Percentiles rank a stretch among this genome's conserved stretches.
Conservation (phyloP, 2,797 vertebrate genomes). For the Apodemus agrarius region DNA sequence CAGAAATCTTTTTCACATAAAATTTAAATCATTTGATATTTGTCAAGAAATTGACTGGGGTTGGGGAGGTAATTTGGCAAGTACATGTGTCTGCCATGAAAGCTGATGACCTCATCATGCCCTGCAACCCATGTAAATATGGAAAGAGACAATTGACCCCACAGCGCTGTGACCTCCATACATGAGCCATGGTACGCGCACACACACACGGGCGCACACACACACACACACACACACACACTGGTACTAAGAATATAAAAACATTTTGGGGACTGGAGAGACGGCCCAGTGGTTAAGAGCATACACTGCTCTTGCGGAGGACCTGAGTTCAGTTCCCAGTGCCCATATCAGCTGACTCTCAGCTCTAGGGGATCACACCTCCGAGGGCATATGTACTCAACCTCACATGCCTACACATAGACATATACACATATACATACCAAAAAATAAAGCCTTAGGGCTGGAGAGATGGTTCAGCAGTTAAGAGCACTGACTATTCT, state of each 20-base stretch:
- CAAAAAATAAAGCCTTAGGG: not conserved
- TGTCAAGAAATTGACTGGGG: slow-evolving; percentile 1
- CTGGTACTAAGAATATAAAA: not conserved
- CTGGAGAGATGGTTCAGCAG: too few relatives aligned
- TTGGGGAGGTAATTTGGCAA: not conserved
- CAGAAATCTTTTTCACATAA: slow-evolving; percentile 29
- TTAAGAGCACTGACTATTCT: too few relatives aligned
- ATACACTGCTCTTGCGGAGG: not conserved
- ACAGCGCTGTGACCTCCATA: not conserved
- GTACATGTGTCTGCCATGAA: not conserved
- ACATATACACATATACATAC: not conserved
- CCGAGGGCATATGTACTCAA: not conserved
- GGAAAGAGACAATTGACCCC: not conserved
- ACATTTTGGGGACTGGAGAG: not conserved
- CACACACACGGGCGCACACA: not conserved
- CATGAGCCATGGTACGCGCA: not conserved
- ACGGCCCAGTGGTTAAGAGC: not conserved
- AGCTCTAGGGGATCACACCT: not conserved
- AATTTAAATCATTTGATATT: not conserved
- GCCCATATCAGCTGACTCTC: not conserved
- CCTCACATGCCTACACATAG: not conserved
- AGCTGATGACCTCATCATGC: not conserved
- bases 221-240: not conserved
- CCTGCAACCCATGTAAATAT: not conserved
- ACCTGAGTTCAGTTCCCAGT: not conserved